Evolutionary conservation across 2,113 vertebrate genomes (phyloP), one percentile per base, ranked within the genome.

Genomic region (Phylloscopus trochiloides): DNA sequence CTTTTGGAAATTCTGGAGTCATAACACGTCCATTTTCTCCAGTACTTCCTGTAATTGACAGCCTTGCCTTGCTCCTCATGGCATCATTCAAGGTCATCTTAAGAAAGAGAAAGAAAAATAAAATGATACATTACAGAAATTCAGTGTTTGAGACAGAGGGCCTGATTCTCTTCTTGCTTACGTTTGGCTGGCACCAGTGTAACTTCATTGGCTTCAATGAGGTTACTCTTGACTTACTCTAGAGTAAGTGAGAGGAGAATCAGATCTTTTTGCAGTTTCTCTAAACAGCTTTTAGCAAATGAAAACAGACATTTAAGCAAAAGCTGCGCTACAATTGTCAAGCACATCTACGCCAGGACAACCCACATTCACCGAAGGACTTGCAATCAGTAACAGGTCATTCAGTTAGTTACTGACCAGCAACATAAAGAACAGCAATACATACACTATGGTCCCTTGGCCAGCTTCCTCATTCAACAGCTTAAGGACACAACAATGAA

Each of bases 1-100:
- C 99, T 99, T 99, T 99, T 96, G 99, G 99, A 98, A 99, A 99
- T 98, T 99, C 99, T 98, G 99, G 99, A 99, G 98, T 99, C 98
- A 99, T 98, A 98, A 99, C 98, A 97, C 98, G 98, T 98, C 99
- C 99, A 97, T 99, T 99, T 98, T 99, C 99, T 98, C 99, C 99
- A 98, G 98, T 98, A 98, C 99, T 99, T 98, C 99, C 99, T 98
- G 99, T 99, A 98, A 99, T 98, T 97, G 99, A 99, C 98, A 99
- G 98, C 98, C 99, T 99, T 84, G 99, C 98, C 98, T 99, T 99
- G 97, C 94, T 99, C 98, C 98, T 99, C 99, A 99, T 98, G 98
- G 98, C 98, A 93, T 99, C 99, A 92, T 98, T 98, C 97, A 99
- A 99, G 97, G 99, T 99, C 98, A 99, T 99, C 99, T 99, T 98